Percentiles rank a stretch among this genome's conserved stretches.
Conservation (phyloP, 2,797 vertebrate genomes). For the Hozukius guyotensis region DNA sequence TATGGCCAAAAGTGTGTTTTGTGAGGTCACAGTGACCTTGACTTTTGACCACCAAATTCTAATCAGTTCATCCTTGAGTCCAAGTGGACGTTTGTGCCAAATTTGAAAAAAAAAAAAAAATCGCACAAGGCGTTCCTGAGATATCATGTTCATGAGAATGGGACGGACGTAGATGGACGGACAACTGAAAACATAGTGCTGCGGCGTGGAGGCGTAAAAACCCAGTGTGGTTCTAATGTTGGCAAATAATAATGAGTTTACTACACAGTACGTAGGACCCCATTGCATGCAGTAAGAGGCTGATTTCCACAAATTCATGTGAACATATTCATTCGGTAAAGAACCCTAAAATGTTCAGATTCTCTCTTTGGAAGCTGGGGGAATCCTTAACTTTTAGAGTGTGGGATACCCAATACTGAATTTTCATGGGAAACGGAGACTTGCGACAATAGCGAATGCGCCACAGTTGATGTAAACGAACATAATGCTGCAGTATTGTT, state of each 20-base stretch:
- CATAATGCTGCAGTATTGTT: not conserved
- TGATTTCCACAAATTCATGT: not conserved
- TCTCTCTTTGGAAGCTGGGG: not conserved
- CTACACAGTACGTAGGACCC: not conserved
- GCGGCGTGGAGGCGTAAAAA: not conserved
- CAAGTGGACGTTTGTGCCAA: not conserved
- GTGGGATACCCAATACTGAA: not conserved
- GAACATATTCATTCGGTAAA: not conserved
- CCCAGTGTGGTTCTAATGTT: not conserved
- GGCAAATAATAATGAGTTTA: not conserved
- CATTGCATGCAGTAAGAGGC: not conserved
- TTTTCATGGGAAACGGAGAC: slow-evolving; percentile 57
- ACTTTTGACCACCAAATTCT: not conserved
- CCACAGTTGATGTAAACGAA: slow-evolving; percentile 36
- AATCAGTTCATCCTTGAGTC: not conserved
- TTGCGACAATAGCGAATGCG: not conserved
- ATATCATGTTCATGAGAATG: not conserved
- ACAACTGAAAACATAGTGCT: not conserved
- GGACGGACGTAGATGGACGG: not conserved
- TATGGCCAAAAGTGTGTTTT: too few relatives aligned
- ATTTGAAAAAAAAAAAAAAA: not conserved
- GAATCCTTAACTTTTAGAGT: not conserved
- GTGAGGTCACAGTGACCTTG: too few relatives aligned
- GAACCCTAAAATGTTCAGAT: not conserved
- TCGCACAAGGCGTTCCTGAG: not conserved